A percentile compares a stretch with the other conserved stretches of the same genome.
Evolutionary conservation across 2,888 invertebrate genomes (phyloP).

Genomic region (Cephonodes hylas): DNA sequence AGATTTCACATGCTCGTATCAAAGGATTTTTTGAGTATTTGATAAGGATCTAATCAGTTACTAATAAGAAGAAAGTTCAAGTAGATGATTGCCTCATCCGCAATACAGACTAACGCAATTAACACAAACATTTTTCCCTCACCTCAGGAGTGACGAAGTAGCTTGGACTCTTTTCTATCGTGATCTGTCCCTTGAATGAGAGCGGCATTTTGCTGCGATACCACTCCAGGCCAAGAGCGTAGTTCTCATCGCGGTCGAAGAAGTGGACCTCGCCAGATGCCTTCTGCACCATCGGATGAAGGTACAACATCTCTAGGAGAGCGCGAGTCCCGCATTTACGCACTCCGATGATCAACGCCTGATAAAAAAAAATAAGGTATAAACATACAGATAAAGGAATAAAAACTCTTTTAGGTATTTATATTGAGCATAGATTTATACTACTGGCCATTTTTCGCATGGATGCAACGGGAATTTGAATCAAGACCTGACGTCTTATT

Average conservation of each 20-base stretch:
- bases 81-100: no score
- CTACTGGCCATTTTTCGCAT: no score
- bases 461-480: no score
- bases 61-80: no score
- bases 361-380: conserved; percentile 32
- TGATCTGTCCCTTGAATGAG: conserved; percentile 94
- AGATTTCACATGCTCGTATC: no score
- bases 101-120: no score
- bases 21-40: no score
- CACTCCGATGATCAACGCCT: conserved; percentile 96
- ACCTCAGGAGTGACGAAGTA: conserved; percentile 98
- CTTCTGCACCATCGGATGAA: conserved; percentile 95
- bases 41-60: no score
- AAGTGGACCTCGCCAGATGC: conserved; percentile 98
- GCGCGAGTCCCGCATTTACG: conserved; percentile 98
- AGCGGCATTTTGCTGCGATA: conserved; percentile 97
- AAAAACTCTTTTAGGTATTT: no score
- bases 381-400: no score
- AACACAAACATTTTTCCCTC: conserved; percentile 44
- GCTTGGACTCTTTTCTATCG: conserved; percentile 98
- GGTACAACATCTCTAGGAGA: conserved; percentile 96
- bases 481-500: no score
- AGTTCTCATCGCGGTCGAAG: conserved; percentile 97
- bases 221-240: conserved; percentile 95
- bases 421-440: no score